Conservation (phyloP, 2,888 invertebrate genomes). For the Scaptodrosophila latifasciaeformis region DNA sequence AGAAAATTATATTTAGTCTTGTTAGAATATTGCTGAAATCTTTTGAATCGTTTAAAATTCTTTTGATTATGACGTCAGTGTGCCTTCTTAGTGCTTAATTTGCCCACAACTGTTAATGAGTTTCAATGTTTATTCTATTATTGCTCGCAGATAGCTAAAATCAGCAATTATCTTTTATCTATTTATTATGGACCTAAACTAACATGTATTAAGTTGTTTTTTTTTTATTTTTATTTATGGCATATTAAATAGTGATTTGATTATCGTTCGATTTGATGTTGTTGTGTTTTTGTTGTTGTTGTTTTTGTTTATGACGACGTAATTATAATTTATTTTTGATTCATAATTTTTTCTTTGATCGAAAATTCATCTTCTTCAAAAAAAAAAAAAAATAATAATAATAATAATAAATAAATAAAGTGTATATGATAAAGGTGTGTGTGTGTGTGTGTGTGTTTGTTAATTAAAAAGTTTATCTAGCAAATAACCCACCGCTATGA, state of each 20-base stretch:
- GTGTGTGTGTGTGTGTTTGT: constrained; percentile 6
- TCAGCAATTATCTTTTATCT: neutral
- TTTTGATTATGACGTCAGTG: too few species aligned
- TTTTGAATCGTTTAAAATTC: too few species aligned
- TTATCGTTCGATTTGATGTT: constrained; percentile 16
- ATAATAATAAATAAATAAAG: too few species aligned
- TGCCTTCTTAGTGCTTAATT: too few species aligned
- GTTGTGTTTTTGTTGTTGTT: constrained; percentile 27
- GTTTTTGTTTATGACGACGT: constrained; percentile 43
- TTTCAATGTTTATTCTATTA: constrained; percentile 23
- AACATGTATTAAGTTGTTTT: constrained; percentile 23
- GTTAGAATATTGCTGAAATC: too few species aligned
- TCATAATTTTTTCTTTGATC: too few species aligned
- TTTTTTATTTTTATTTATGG: constrained; percentile 13
- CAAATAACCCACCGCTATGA: constrained; percentile 97
- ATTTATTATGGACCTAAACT: too few species aligned
- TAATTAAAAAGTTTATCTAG: constrained; percentile 78
- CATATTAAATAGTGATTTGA: constrained; percentile 25
- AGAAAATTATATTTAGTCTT: too few species aligned
- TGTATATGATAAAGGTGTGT: constrained; percentile 1
- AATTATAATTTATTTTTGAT: too few species aligned
- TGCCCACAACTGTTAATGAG: too few species aligned
- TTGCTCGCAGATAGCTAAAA: constrained; percentile 36
- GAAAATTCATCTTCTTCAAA: too few species aligned
- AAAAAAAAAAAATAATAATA: too few species aligned